These are phyloP conservation scores for Vimba vimba DNA, from an alignment of 2,113 vertebrate species.

Conservation along the genomic window DNA sequence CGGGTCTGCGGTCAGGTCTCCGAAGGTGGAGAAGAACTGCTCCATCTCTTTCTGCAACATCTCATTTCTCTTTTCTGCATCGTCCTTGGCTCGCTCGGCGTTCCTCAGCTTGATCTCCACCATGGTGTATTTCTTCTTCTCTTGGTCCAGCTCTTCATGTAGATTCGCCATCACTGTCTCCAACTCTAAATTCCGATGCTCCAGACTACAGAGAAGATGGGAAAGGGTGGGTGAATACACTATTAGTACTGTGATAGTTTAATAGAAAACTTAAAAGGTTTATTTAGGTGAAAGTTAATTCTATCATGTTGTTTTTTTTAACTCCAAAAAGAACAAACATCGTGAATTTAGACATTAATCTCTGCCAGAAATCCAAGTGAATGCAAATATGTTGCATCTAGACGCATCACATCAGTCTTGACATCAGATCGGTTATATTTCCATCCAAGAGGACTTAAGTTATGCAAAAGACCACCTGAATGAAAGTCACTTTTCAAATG, in stretches of 20 bases:
- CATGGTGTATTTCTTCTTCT: constrained; percentile 98
- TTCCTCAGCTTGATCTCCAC: constrained; percentile 99
- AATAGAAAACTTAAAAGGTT: not conserved
- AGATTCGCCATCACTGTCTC: constrained; percentile 90
- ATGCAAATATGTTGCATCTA: no score
- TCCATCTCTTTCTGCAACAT: constrained; percentile 99
- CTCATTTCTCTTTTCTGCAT: constrained; percentile 94
- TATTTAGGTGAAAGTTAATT: not conserved
- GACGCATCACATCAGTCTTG: no score
- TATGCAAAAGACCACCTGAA: no score
- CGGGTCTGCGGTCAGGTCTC: constrained; percentile 91
- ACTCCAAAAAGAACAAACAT: no score
- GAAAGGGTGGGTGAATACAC: not conserved
- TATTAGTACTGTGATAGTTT: constrained; percentile 1
- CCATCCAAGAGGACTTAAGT: no score
- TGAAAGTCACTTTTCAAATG: no score
- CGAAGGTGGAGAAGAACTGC: constrained; percentile 97
- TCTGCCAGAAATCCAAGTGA: no score
- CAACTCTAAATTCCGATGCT: constrained; percentile 91
- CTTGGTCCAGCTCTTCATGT: constrained; percentile 95
- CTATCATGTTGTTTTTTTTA: not conserved
- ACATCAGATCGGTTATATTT: no score
- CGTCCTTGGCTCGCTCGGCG: constrained; percentile 93
- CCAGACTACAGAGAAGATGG: constrained; percentile 78
- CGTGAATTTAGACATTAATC: no score